phyloP scores from a whole-genome alignment of 2,113 vertebrate genomes.

The Pavo muticus region DNA sequence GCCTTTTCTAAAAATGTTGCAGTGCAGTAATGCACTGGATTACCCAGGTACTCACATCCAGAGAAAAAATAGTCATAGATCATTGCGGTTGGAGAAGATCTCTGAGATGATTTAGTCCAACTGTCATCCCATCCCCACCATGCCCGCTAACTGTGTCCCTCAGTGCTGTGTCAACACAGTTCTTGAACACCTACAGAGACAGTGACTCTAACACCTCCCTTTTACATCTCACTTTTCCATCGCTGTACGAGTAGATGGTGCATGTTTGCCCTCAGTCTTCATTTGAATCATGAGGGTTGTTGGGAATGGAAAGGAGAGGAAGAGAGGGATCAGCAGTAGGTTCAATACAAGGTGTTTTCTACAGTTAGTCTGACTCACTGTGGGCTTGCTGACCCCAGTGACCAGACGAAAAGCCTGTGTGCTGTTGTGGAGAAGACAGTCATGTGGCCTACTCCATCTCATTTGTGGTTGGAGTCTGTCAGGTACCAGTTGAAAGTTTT shows the following conservation, averaged over 20 bases:
- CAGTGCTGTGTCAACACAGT: no score
- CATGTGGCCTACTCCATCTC: not conserved
- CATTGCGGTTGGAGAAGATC: no score
- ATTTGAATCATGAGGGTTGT: not conserved
- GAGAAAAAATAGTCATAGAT: not conserved
- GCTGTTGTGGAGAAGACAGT: not conserved
- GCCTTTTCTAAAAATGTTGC: not conserved
- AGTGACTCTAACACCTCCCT: no score
- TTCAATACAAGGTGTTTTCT: not conserved
- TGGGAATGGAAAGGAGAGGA: not conserved
- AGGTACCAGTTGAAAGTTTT: not conserved
- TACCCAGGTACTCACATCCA: not conserved
- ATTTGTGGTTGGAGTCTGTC: not conserved
- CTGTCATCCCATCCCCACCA: no score
- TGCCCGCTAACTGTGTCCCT: no score
- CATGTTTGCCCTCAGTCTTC: not conserved
- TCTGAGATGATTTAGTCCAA: no score
- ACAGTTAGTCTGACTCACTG: not conserved
- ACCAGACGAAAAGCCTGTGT: not conserved
- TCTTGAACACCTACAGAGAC: no score
- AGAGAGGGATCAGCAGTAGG: not conserved
- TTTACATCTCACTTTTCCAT: not conserved
- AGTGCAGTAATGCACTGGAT: not conserved
- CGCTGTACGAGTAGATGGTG: not conserved
- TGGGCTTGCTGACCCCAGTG: rapidly evolving